These are phyloP conservation scores for Aleadryas rufinucha DNA, from an alignment of 2,113 vertebrate genomes.

Conservation along the genomic window DNA sequence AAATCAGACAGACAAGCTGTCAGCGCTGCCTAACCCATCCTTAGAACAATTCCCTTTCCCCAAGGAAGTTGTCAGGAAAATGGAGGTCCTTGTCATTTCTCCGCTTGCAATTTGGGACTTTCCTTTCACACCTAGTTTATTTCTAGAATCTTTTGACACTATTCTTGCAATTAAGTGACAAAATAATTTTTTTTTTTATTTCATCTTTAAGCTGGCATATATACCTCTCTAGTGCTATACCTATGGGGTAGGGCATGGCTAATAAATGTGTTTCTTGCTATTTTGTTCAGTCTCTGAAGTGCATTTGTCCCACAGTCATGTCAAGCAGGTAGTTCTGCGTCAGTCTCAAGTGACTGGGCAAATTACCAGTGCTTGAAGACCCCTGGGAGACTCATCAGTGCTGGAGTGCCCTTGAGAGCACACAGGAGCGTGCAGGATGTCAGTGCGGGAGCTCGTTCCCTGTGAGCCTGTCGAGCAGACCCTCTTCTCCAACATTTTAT, in stretches of 20 bases:
- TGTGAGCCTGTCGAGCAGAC: rapidly evolving
- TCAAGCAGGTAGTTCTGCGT: not conserved
- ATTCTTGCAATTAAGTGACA: constrained; percentile 56
- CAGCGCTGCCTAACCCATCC: constrained; percentile 65
- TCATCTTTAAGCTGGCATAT: not conserved
- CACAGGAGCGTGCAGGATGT: rapidly evolving
- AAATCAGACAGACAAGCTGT: constrained; percentile 72
- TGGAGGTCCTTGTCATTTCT: constrained; percentile 67
- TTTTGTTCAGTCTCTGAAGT: not conserved
- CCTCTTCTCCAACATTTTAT: not conserved
- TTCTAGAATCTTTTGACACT: constrained; percentile 59
- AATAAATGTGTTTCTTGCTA: not conserved
- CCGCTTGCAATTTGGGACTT: constrained; percentile 60
- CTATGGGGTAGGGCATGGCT: not conserved
- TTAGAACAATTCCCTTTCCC: constrained; percentile 62
- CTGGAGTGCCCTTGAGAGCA: constrained; percentile 17
- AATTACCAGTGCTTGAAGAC: constrained; percentile 22
- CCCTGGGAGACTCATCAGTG: constrained; percentile 34
- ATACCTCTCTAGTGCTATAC: not conserved
- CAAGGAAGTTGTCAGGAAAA: constrained; percentile 70
- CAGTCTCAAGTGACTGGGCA: not conserved
- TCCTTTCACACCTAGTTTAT: constrained; percentile 63
- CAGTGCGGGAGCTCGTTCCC: rapidly evolving
- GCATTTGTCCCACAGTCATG: not conserved
- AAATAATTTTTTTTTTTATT: constrained; percentile 40